These are phyloP conservation scores for Koerneria pararmatus DNA, from an alignment of 2,888 invertebrate species.

Conservation along the genomic window DNA sequence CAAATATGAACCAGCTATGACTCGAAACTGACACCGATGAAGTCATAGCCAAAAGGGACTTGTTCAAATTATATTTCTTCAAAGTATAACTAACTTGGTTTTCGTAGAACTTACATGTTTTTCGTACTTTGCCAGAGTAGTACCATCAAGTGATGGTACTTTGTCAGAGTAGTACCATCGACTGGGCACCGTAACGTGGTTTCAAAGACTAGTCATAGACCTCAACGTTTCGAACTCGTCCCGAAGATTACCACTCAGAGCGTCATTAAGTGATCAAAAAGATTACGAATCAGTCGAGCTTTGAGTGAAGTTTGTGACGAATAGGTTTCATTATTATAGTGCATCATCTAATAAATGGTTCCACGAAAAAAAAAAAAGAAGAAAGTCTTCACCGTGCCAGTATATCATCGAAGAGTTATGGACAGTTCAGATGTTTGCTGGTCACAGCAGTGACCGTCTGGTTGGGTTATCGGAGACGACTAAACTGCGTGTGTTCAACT, in stretches of 20 bases:
- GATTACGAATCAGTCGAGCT: too few species aligned
- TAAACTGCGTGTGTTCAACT: slow-evolving; percentile 53
- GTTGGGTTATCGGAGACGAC: slow-evolving; percentile 43
- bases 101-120: too few species aligned
- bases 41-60: not conserved
- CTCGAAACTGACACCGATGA: not conserved
- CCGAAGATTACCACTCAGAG: too few species aligned
- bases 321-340: not conserved
- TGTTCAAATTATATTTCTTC: not conserved
- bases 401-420: not conserved
- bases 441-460: slow-evolving; percentile 51
- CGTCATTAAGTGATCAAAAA: too few species aligned
- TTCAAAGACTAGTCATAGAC: too few species aligned
- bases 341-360: not conserved
- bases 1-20: not conserved
- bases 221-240: too few species aligned
- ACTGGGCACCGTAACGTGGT: too few species aligned
- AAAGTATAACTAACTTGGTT: too few species aligned
- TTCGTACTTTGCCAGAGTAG: too few species aligned
- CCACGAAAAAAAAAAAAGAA: not conserved
- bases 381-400: not conserved
- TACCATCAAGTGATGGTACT: too few species aligned
- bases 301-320: too few species aligned
- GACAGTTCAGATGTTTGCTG: slow-evolving; percentile 43
- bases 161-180: too few species aligned